Percentiles rank a stretch among this genome's conserved stretches.
These are phyloP conservation scores for Dryocosmus kuriphilus DNA, from an alignment of 2,888 invertebrate genomes.

Conservation along the genomic window DNA sequence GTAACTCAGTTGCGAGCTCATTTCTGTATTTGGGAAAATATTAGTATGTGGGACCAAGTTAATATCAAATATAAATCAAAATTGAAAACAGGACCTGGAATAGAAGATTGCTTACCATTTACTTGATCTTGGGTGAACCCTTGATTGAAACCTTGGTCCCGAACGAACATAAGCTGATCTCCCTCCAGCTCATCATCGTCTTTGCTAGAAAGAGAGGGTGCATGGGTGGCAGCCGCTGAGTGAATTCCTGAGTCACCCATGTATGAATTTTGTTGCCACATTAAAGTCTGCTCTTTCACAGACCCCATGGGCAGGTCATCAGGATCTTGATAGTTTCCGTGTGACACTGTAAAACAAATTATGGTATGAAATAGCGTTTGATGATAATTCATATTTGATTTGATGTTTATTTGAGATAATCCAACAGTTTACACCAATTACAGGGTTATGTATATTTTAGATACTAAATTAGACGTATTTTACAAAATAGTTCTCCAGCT, in stretches of 20 bases:
- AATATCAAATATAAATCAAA: neutral
- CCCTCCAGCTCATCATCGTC: slow-evolving; percentile 96
- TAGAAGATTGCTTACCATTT: slow-evolving; percentile 83
- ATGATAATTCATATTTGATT: neutral
- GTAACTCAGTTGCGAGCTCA: slow-evolving; percentile 97
- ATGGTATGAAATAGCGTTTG: neutral
- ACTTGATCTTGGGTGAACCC: slow-evolving; percentile 97
- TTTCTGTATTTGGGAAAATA: slow-evolving; percentile 80
- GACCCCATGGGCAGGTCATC: slow-evolving; percentile 89
- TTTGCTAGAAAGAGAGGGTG: slow-evolving; percentile 94
- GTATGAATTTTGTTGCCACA: slow-evolving; percentile 98
- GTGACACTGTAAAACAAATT: slow-evolving; percentile 83
- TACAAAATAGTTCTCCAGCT: too few relatives aligned
- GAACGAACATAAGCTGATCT: slow-evolving; percentile 92
- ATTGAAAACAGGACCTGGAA: neutral
- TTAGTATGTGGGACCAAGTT: neutral
- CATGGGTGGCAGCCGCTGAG: slow-evolving; percentile 96
- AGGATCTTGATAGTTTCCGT: slow-evolving; percentile 90
- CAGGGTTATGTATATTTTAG: too few relatives aligned
- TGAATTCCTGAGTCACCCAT: slow-evolving; percentile 97
- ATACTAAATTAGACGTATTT: too few relatives aligned
- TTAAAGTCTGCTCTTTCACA: slow-evolving; percentile 92
- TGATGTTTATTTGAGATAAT: too few relatives aligned
- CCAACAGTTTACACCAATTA: too few relatives aligned
- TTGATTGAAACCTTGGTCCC: slow-evolving; percentile 93